Evolutionary conservation across 2,113 vertebrate species (phyloP).

Genomic region (Epinephelus moara): DNA sequence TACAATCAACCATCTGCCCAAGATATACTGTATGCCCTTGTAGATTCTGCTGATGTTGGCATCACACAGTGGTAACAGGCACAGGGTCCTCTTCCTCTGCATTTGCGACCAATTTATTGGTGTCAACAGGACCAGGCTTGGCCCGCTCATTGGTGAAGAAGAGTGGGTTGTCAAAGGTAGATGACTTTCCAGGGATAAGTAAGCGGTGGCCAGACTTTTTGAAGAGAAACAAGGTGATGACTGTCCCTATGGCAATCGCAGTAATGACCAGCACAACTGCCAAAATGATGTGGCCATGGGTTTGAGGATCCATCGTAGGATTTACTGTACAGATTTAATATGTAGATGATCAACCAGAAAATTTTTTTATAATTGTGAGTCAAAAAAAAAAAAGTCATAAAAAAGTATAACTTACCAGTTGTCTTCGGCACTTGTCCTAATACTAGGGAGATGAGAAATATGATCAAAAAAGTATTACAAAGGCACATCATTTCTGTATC

Average conservation of each 20-base stretch:
- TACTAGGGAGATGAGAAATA: conserved; percentile 22
- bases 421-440: fast-evolving
- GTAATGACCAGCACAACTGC: conserved; percentile 29
- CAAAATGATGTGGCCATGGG: conserved; percentile 44
- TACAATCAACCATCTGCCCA: not conserved
- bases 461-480: not conserved
- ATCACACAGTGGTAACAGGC: conserved; percentile 11
- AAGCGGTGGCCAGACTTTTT: conserved; percentile 36
- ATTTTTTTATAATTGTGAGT: not conserved
- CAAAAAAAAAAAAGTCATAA: not conserved
- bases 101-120: conserved; percentile 2
- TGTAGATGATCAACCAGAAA: not conserved
- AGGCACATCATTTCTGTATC: not conserved
- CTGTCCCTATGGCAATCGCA: not conserved
- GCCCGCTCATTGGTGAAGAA: conserved; percentile 25
- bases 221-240: conserved; percentile 6
- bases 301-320: not conserved
- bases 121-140: not conserved
- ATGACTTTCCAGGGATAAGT: not conserved
- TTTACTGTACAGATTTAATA: conserved; percentile 16
- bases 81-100: conserved; percentile 35
- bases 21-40: not conserved
- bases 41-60: not conserved
- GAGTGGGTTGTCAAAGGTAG: conserved; percentile 57
- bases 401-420: conserved; percentile 28